Percentiles rank a stretch among this genome's conserved stretches.
These are phyloP conservation scores for Drosophila heteroneura DNA, from an alignment of 2,888 invertebrate genomes.

Conservation along the genomic window DNA sequence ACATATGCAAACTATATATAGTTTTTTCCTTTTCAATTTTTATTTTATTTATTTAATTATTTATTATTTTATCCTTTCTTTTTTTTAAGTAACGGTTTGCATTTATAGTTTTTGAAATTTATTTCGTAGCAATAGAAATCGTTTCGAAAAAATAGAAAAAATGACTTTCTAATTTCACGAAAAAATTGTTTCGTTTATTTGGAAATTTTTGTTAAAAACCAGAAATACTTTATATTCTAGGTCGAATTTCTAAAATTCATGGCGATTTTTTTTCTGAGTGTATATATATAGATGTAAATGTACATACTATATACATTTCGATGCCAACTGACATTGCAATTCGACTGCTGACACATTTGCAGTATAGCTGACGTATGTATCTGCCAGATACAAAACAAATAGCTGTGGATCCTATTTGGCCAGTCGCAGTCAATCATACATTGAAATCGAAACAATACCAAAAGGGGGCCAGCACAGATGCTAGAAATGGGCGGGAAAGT, in stretches of 20 bases:
- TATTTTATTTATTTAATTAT: too few species aligned
- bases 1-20: too few species aligned
- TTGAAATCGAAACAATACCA: conserved; percentile 38
- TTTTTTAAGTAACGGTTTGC: neutral
- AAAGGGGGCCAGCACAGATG: conserved; percentile 14
- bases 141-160: neutral
- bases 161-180: neutral
- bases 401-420: conserved; percentile 42
- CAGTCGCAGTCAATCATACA: conserved; percentile 61
- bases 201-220: neutral
- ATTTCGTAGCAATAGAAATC: neutral
- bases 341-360: conserved; percentile 65
- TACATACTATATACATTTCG: conserved; percentile 23
- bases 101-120: neutral
- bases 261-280: neutral
- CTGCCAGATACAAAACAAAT: conserved; percentile 66
- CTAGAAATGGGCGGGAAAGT: conserved; percentile 28
- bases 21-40: too few species aligned
- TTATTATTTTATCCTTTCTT: neutral
- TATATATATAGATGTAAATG: neutral
- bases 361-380: conserved; percentile 56
- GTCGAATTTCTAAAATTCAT: neutral
- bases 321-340: conserved; percentile 63
- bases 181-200: neutral
- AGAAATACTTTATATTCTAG: neutral